phyloP scores from a whole-genome alignment of 2,797 vertebrate species.

The Danio kyathit region DNA sequence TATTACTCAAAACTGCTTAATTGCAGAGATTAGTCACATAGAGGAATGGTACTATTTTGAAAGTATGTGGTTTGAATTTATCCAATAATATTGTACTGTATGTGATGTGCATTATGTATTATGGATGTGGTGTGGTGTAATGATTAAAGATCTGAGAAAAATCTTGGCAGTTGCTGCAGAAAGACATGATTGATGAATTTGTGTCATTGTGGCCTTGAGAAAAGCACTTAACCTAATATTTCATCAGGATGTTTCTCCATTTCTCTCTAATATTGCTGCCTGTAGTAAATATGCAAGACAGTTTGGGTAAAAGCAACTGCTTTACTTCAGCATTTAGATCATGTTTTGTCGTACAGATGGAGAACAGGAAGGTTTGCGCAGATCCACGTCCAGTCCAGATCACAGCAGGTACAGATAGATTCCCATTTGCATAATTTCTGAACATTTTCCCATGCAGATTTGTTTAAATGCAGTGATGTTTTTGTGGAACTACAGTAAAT shows the following conservation, averaged over 20 bases:
- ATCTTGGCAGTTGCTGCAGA: background rate
- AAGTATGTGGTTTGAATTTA: background rate
- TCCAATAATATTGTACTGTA: background rate
- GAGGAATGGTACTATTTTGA: background rate
- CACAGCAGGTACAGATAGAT: conserved; percentile 75
- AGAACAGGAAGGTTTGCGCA: conserved; percentile 75
- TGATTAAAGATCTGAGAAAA: background rate
- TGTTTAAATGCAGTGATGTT: background rate
- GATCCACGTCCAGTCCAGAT: conserved; percentile 80
- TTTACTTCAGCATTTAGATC: background rate
- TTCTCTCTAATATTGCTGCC: no score
- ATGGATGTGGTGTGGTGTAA: background rate
- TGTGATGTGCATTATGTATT: background rate
- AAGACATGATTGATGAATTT: background rate
- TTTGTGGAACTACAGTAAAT: no score
- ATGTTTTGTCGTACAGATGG: conserved; percentile 68
- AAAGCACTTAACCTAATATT: background rate
- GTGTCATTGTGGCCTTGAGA: background rate
- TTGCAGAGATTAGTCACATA: conserved; percentile 65
- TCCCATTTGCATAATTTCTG: background rate
- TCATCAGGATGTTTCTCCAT: background rate
- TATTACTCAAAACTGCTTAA: conserved; percentile 50
- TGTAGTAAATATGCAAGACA: background rate
- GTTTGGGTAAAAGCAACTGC: background rate
- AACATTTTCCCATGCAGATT: background rate